Evolutionary conservation across 92 coral and sea anemone genomes (phyloP), one percentile per base, ranked within the genome.

Genomic region (Diadumene lineata): DNA sequence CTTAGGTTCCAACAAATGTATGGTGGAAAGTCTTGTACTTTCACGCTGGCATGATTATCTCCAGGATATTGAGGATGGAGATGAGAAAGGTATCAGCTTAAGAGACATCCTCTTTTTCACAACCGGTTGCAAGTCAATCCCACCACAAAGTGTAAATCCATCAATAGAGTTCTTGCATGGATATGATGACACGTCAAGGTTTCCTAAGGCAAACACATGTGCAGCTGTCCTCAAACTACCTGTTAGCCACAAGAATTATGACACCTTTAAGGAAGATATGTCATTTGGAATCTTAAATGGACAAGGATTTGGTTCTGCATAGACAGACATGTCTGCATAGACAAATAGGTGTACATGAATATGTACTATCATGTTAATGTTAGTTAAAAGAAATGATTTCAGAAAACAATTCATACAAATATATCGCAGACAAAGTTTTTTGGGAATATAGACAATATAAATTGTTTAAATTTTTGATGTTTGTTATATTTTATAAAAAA

Each of bases 1-100:
- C 25, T 83, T 77, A 29, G 88, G 84, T n/a, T 83, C 83, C 38
- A 83, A 77, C 44, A 77, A 50, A 62, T 32, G 66, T 65, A 24
- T 18, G 51, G 73, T 23, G 18, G 84, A 83, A 66, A 83, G 57
- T 77, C 79, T 28, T 22, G 82, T 83, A 78, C 68, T 83, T 50
- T 83, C 83, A 16, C 79, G 70, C 78, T 83, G 84, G 84, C 79
- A 83, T 31, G 84, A 83, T 30, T 65, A 77, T 67, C 25, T 83
- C 31, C 79, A 69, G 48, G 79, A 50, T 43, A 76, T 77, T 30
- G 87, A 83, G 70, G 73, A 81, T 34, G 56, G 68, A 19, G 48
- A 38, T 4, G 62, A 51, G 31, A 44, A 31, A 28, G 16, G 28
- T 43, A 38, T 81, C 34, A 50, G 24, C 19, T 33, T 77, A 29